These are phyloP conservation scores for Drosophila testacea DNA, from an alignment of 2,888 invertebrate genomes.

Conservation along the genomic window DNA sequence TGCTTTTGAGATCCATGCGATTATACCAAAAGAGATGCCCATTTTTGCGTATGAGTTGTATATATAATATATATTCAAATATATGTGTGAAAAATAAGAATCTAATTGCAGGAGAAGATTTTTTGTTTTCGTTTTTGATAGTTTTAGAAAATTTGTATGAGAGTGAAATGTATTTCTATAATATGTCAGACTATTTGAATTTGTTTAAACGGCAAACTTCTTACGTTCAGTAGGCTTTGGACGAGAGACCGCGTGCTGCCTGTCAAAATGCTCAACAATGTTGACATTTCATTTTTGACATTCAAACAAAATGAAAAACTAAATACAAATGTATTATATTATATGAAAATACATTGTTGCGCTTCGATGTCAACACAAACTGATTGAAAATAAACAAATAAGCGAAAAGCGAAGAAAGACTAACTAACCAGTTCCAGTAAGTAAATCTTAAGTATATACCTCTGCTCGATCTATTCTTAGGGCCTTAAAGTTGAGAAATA, in stretches of 20 bases:
- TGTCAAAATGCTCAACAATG: slow-evolving; percentile 51
- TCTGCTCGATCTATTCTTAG: not conserved
- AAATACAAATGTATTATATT: not conserved
- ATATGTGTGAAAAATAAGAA: slow-evolving; percentile 12
- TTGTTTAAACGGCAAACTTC: not conserved
- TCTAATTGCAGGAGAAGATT: slow-evolving; percentile 27
- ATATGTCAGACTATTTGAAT: slow-evolving; percentile 13
- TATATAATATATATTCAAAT: too few species aligned
- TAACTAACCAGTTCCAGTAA: not conserved
- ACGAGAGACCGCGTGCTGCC: slow-evolving; percentile 61
- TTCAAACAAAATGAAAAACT: not conserved
- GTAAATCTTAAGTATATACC: too few species aligned
- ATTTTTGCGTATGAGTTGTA: slow-evolving; percentile 4
- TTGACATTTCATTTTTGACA: slow-evolving; percentile 27
- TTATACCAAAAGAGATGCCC: slow-evolving; percentile 19
- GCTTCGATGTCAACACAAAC: not conserved
- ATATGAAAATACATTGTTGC: too few species aligned
- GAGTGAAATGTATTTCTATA: slow-evolving; percentile 29
- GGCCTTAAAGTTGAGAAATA: too few species aligned
- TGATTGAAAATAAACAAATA: not conserved
- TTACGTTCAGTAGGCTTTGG: slow-evolving; percentile 21
- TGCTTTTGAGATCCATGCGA: slow-evolving; percentile 18
- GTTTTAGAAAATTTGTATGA: slow-evolving; percentile 27
- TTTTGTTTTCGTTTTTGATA: slow-evolving; percentile 33
- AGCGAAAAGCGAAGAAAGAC: too few species aligned